Conservation (phyloP, 2,797 vertebrate species). For the Epinephelus coioides region DNA sequence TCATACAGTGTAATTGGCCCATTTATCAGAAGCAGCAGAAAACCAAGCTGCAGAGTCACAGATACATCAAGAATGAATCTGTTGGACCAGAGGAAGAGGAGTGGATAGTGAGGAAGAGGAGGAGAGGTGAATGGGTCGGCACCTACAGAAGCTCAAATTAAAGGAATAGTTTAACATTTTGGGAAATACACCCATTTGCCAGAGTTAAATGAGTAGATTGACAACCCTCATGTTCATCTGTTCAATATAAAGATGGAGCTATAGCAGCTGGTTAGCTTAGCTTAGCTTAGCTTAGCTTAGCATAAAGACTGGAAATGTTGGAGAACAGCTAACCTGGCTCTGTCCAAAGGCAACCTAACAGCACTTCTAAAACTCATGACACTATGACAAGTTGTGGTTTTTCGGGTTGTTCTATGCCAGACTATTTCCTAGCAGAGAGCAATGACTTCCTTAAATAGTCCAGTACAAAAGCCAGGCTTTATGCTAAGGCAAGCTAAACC, state of each 20-base stretch:
- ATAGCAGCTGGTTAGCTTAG: neutral
- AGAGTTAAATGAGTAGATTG: neutral
- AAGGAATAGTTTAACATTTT: constrained; percentile 3
- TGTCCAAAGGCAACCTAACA: neutral
- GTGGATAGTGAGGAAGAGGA: constrained; percentile 23
- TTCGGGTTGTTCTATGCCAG: no score
- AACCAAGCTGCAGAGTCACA: constrained; percentile 61
- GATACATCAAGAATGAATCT: constrained; percentile 63
- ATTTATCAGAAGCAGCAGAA: constrained; percentile 76
- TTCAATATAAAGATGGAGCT: no score
- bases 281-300: no score
- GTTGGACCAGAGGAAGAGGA: constrained; percentile 19
- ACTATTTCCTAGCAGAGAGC: no score
- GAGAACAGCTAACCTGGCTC: neutral
- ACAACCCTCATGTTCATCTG: neutral
- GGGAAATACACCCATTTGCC: neutral
- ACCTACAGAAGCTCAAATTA: neutral
- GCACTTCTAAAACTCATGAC: neutral
- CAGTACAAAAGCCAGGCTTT: no score
- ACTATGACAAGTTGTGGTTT: no score
- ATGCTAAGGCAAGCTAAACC: no score
- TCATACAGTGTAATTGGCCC: constrained; percentile 79
- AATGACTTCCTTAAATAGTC: no score
- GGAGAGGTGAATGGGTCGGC: constrained; percentile 28
- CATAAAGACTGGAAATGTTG: neutral